Evolutionary conservation across 2,797 vertebrate species (phyloP), one percentile per base, ranked within the genome.

Genomic region (Pseudochirops cupreus): DNA sequence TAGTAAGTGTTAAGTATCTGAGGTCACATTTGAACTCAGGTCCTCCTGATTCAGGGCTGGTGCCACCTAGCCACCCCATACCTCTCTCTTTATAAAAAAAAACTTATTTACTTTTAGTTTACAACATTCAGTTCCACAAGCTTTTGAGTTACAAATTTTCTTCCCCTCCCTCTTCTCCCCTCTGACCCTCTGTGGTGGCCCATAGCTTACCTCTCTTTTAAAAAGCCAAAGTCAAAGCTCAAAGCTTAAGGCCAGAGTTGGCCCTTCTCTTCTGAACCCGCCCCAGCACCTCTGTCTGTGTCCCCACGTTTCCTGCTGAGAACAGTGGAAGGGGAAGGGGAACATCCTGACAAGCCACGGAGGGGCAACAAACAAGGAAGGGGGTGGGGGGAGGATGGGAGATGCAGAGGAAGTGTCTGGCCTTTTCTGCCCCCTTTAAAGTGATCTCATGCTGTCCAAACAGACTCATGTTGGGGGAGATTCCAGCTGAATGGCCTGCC

Each of bases 361-460:
- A 39, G n/a, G n/a, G 18, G 74, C 21, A 4, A 21, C n/a, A 24
- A 95, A 91, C 89, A 90, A 54, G 29, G 28, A 53, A 82, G 5
- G 33, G 13, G 28, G 24, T 33, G 91, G 62, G 91, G 57, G 93
- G 28, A 94, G 74, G 39, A 90, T 56, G 13, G 50, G 57, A 90
- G 90, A 55, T 39, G 12, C 93, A 10, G 91, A 91, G 58, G 58
- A 91, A 97, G 87, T 39, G 11, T 7, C 91, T 74, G n/a, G 7
- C n/a, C 67, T 74, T 74, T 39, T 55, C 91, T 92, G 62, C 53
- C 52, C 92, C 2, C 18, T 18, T 52, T 5, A 1, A 26, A 39
- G 24, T 96, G 93, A 74, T 91, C 16, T 95, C 92, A 93, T 67
- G 55, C 33, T 96, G 55, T 91, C 26, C 46, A 58, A 90, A 74